A percentile compares a stretch with the other conserved stretches of the same genome.
Evolutionary conservation across 2,888 invertebrate species (phyloP).

Genomic region (Hoplodrina blanda): DNA sequence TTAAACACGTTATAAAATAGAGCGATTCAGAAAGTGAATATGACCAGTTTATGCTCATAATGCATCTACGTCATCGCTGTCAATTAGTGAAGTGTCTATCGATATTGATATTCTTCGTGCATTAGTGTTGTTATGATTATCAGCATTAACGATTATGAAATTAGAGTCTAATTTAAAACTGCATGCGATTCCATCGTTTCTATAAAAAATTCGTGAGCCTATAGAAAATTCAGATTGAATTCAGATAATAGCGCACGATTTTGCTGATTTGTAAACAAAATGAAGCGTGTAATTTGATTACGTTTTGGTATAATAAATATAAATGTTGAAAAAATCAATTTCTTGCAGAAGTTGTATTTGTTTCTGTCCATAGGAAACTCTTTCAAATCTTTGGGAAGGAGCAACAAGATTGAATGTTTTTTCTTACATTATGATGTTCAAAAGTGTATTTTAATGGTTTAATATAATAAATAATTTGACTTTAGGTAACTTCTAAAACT

Average conservation of each 20-base stretch:
- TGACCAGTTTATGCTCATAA: slow-evolving; percentile 4
- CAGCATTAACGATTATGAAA: too few relatives aligned
- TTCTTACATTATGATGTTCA: too few relatives aligned
- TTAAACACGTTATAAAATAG: slow-evolving; percentile 23
- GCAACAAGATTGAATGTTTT: too few relatives aligned
- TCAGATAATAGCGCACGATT: background rate
- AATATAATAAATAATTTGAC: too few relatives aligned
- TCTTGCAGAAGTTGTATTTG: too few relatives aligned
- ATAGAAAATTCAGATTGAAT: background rate
- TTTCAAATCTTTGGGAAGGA: too few relatives aligned
- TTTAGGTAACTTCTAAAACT: too few relatives aligned
- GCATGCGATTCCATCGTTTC: too few relatives aligned
- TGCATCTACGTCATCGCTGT: slow-evolving; percentile 1
- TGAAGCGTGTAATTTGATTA: slow-evolving; percentile 21
- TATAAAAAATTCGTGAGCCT: background rate
- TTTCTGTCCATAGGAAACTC: too few relatives aligned
- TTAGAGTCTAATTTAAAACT: too few relatives aligned
- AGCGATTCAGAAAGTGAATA: slow-evolving; percentile 29
- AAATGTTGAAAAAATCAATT: background rate
- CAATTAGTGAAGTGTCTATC: background rate
- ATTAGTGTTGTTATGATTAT: too few relatives aligned
- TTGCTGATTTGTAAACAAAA: slow-evolving; percentile 4
- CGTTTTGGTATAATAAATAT: background rate
- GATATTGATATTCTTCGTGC: background rate
- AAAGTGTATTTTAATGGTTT: too few relatives aligned